These are phyloP conservation scores for Antechinus flavipes DNA, from an alignment of 2,113 vertebrate species.

Conservation along the genomic window DNA sequence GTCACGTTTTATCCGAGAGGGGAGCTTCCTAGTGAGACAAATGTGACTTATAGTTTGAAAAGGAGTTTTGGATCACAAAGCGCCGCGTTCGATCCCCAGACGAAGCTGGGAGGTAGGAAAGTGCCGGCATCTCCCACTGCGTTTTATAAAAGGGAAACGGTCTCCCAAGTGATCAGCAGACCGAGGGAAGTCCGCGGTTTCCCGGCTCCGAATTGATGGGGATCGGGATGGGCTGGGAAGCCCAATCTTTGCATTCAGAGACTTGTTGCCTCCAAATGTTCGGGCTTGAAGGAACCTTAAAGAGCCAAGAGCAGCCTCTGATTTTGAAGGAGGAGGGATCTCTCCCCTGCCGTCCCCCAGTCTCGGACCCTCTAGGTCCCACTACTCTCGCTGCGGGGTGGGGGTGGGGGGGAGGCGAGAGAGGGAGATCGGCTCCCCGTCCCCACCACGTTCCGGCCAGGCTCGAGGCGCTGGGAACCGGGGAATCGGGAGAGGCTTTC, in stretches of 20 bases:
- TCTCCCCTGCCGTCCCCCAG: background rate
- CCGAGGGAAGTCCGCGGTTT: background rate
- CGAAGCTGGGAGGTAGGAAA: background rate
- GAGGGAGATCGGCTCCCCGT: background rate
- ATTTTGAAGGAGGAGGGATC: background rate
- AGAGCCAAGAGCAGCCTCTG: background rate
- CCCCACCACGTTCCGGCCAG: background rate
- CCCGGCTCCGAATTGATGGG: background rate
- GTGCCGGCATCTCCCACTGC: background rate
- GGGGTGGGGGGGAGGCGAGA: too few species aligned
- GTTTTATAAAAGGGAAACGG: background rate
- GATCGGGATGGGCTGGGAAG: background rate
- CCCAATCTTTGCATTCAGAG: background rate
- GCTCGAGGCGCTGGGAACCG: background rate
- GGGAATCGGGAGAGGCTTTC: background rate
- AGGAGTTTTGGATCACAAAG: background rate
- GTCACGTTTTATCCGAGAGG: background rate
- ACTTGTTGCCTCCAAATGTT: background rate
- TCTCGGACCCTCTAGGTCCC: background rate
- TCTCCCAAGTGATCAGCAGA: background rate
- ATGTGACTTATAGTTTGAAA: background rate
- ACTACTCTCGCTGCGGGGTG: background rate
- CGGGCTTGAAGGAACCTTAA: background rate
- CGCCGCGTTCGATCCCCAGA: background rate
- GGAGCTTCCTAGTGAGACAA: background rate